phyloP scores from a whole-genome alignment of 1,140 invertebrate species.

The Lepeophtheirus salmonis region DNA sequence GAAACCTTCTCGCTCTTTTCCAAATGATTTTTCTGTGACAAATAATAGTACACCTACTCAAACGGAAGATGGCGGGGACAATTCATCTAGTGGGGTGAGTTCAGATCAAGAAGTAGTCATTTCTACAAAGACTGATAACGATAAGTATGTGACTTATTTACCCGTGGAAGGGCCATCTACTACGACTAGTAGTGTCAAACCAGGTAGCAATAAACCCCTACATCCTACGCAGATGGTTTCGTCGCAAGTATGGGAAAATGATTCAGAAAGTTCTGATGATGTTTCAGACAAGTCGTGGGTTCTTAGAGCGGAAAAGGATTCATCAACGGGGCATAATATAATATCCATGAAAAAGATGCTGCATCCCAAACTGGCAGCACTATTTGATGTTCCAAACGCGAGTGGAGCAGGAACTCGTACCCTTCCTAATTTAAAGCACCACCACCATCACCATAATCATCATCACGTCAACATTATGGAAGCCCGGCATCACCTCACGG shows the following conservation, averaged over 20 bases:
- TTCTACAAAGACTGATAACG: conserved; percentile 25
- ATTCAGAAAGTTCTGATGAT: conserved; percentile 27
- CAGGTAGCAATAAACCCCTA: neutral
- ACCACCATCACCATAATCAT: conserved; percentile 20
- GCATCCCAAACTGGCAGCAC: conserved; percentile 9
- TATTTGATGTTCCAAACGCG: conserved; percentile 12
- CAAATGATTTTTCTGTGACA: conserved; percentile 44
- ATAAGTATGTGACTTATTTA: conserved; percentile 24
- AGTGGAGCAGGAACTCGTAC: conserved; percentile 13
- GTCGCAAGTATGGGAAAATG: conserved; percentile 22
- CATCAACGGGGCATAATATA: neutral
- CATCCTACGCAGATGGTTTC: conserved; percentile 29
- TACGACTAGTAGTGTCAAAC: neutral
- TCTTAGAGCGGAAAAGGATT: conserved; percentile 22
- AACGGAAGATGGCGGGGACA: conserved; percentile 53
- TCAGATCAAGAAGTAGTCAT: conserved; percentile 44
- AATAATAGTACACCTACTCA: too few species aligned
- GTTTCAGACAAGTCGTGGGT: conserved; percentile 28
- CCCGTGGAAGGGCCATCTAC: conserved; percentile 11
- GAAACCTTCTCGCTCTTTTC: conserved; percentile 62
- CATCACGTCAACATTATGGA: neutral
- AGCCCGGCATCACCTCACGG: conserved; percentile 8
- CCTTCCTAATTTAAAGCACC: conserved; percentile 18
- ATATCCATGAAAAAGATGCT: conserved; percentile 14
- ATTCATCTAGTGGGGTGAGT: conserved; percentile 63